phyloP scores from a whole-genome alignment of 1,140 invertebrate species.

The Thaumatotibia leucotreta region DNA sequence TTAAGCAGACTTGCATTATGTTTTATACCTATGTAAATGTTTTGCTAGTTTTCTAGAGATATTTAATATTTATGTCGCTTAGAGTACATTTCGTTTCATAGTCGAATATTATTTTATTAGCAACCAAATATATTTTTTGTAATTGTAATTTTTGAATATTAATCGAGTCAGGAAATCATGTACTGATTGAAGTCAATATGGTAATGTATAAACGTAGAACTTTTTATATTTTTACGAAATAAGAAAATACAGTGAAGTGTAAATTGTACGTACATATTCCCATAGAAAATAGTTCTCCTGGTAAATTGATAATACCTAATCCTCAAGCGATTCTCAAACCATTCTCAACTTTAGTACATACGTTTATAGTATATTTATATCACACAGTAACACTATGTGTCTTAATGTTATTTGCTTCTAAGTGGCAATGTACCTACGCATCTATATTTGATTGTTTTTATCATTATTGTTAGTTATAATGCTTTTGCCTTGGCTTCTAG shows the following conservation, averaged over 20 bases:
- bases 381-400: background rate
- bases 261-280: background rate
- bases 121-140: background rate
- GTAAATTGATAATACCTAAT: background rate
- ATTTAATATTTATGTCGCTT: background rate
- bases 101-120: background rate
- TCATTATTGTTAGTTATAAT: background rate
- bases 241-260: background rate
- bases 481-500: background rate
- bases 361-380: background rate
- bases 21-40: background rate
- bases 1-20: background rate
- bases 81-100: background rate
- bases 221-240: constrained; percentile 9
- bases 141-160: background rate
- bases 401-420: background rate
- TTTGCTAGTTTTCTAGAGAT: background rate
- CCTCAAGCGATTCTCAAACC: background rate
- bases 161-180: background rate
- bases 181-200: background rate
- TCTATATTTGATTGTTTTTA: background rate
- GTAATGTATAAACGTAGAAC: constrained; percentile 10
- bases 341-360: background rate
- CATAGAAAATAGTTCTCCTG: background rate
- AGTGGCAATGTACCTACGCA: background rate